Base-by-base conservation (phyloP, 2,888 invertebrate species). In the Anorthoa munda region DNA sequence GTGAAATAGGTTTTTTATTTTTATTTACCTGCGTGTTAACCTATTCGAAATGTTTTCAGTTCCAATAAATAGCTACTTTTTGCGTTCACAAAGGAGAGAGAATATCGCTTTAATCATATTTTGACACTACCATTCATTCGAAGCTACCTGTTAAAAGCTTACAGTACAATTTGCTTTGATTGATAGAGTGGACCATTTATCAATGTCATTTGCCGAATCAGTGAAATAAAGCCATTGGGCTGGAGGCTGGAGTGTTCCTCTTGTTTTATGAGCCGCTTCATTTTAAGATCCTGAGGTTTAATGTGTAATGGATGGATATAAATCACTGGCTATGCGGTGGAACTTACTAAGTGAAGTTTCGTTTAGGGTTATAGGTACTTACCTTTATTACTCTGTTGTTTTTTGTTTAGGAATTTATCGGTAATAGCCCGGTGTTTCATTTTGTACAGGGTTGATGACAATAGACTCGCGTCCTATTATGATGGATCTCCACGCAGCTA, bases 111-210 rank as follows among this genome's bases (percentile, higher is more conserved):
- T 82, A 79, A 79, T 79, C 64, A 77, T 63, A 79, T 67, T 75
- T 75, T 80, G 78, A 75, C 68, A 72, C 75, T 59, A 64, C 71
- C 70, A 67, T 86, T 74, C 63, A 70, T 76, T 79, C 58, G 58
- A 72, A 74, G 78, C 79, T 87, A 89, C 88, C 89, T 90, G 90
- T 87, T 87, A 87, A 87, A 88, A 89, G 89, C 90, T 87, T 86
- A 87, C 82, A 83, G 82, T 81, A 87, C 87, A 90, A 88, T 87
- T 87, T 85, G 70, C 83, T 87, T 88, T 92, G 91, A 93, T 93
- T 92, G 93, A 93, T 93, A 89, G 91, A 91, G 87, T 85, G 88
- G 86, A 88, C 87, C 90, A 86, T 93, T 90, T 88, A 91, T 92
- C 92, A 93, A 90, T 86, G 91, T 92, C 92, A 88, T 90, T 89